These are phyloP conservation scores for Trinorchestia longiramus DNA, from an alignment of 1,140 invertebrate species.

Conservation along the genomic window DNA sequence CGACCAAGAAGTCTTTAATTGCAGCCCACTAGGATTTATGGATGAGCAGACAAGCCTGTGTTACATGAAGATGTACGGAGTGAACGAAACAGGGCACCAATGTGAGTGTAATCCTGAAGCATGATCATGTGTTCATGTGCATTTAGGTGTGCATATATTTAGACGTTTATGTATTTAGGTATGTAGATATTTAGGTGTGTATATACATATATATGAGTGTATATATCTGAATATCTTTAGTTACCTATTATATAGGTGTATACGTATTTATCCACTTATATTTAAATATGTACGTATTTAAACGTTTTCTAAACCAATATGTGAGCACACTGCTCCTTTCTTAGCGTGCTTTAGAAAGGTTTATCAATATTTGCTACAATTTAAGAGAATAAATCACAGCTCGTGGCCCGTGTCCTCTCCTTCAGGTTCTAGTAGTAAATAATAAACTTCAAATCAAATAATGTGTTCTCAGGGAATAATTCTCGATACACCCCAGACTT, in stretches of 20 bases:
- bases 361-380: no score
- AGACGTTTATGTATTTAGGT: not conserved
- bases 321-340: not conserved
- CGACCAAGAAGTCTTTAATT: conserved; percentile 23
- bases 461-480: no score
- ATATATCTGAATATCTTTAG: no score
- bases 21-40: not conserved
- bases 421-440: no score
- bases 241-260: no score
- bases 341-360: not conserved
- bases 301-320: no score
- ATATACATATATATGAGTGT: not conserved
- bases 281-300: no score
- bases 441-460: no score
- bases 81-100: not conserved
- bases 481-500: no score
- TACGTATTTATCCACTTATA: no score
- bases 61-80: not conserved
- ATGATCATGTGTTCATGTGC: not conserved
- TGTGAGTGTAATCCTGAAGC: not conserved
- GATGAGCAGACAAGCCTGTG: not conserved
- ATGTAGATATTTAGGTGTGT: not conserved
- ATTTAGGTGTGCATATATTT: not conserved
- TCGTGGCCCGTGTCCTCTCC: no score
- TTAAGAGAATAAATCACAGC: no score